Evolutionary conservation across 1,140 invertebrate species (phyloP), one percentile per base, ranked within the genome.

Genomic region (Eulimnadia texana): DNA sequence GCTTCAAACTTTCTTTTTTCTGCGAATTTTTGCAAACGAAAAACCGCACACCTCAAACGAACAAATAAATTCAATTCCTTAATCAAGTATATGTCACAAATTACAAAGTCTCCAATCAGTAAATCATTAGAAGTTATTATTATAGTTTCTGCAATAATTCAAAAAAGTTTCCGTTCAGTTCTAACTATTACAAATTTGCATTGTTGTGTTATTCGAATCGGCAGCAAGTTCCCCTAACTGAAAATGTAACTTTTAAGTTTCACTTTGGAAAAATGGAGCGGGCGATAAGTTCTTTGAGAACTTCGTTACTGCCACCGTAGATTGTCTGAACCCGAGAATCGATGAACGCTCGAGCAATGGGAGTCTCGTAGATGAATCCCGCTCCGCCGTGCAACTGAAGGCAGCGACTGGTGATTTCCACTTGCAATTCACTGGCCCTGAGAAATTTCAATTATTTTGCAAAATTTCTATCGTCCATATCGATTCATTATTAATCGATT

Each of bases 311-410:
- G 24, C 77, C 77, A 19, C 74, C 77, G 67, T 77, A 78, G 58
- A 78, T 77, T 19, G 74, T 70, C 64, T 77, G 76, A 0, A 77
- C 74, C 47, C 75, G 65, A 27, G 76, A 67, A 64, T 77, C 74
- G 16, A 73, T 70, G 64, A 72, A 78, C 10, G 75, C 68, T 49
- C 68, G 68, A 51, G 72, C 69, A 53, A 78, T 76, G 2, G 73
- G 73, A 62, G 76, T 77, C 58, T 78, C 77, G 70, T 68, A 72
- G 74, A 78, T 76, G 68, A 75, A 78, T n/a, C 77, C 77, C 70
- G 72, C 76, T 3, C 77, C 77, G 20, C 77, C 77, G 64, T 76
- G 74, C 55, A 78, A 64, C 69, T 78, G 77, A 22, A 78, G 62
- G 64, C 75, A 76, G 50, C 74, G 65, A 52, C 69, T 68, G 2